Percentiles rank a stretch among this genome's conserved stretches.
These are phyloP conservation scores for Trachymyrmex cornetzi DNA, from an alignment of 1,140 invertebrate genomes.

Conservation along the genomic window DNA sequence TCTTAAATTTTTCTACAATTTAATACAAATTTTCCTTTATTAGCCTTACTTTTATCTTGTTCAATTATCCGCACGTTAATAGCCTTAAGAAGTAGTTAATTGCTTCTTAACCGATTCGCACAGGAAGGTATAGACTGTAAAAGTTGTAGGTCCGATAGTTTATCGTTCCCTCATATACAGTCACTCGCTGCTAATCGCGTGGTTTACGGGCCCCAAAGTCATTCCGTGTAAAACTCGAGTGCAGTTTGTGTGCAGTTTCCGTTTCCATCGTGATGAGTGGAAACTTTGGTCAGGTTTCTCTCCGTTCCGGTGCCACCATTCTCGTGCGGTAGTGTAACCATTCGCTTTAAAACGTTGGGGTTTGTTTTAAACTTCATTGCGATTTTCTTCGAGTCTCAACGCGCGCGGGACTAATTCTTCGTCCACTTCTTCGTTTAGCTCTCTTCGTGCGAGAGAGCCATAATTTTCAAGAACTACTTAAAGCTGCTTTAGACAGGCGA, in stretches of 20 bases:
- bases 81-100: slow-evolving; percentile 1
- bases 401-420: slow-evolving; percentile 52
- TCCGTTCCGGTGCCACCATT: slow-evolving; percentile 41
- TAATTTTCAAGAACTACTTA: slow-evolving; percentile 63
- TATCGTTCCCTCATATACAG: slow-evolving; percentile 44
- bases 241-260: slow-evolving; percentile 65
- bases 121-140: slow-evolving; percentile 48
- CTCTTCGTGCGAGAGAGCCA: slow-evolving; percentile 47
- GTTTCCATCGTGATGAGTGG: slow-evolving; percentile 55
- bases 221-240: slow-evolving; percentile 47
- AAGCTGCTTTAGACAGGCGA: slow-evolving; percentile 52
- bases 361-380: slow-evolving; percentile 66
- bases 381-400: slow-evolving; percentile 68
- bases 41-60: slow-evolving; percentile 1
- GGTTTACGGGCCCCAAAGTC: slow-evolving; percentile 51
- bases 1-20: neutral
- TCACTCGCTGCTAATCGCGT: slow-evolving; percentile 49
- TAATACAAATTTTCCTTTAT: slow-evolving; percentile 22
- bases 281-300: slow-evolving; percentile 57
- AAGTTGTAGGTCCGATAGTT: slow-evolving; percentile 58
- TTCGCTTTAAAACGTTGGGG: slow-evolving; percentile 54
- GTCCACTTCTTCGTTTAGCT: slow-evolving; percentile 34
- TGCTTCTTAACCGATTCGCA: slow-evolving; percentile 27
- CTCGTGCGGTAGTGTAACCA: slow-evolving; percentile 18
- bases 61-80: slow-evolving; percentile 48